phyloP scores from a whole-genome alignment of 2,797 vertebrate genomes.

The Agapornis canus region DNA sequence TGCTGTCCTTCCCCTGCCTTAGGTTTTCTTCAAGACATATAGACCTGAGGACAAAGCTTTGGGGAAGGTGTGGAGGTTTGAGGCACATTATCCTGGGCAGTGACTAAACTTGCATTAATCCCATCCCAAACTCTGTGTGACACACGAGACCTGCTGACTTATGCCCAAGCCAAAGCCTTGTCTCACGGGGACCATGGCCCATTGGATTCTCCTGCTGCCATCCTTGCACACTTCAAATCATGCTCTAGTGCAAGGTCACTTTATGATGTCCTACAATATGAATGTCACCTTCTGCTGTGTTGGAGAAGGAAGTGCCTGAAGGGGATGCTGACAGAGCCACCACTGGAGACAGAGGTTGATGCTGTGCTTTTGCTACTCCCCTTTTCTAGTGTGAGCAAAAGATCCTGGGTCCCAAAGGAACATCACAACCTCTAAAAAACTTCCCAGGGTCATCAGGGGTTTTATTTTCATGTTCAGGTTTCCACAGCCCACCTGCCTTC shows the following conservation, averaged over 20 bases:
- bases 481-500: neutral
- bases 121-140: neutral
- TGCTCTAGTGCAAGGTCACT: neutral
- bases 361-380: neutral
- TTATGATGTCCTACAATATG: neutral
- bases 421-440: neutral
- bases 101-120: neutral
- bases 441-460: neutral
- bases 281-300: neutral
- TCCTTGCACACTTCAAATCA: neutral
- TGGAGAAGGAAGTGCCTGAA: rapidly evolving
- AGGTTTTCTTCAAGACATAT: neutral
- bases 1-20: neutral
- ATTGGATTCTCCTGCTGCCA: neutral
- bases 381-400: neutral
- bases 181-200: neutral
- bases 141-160: neutral
- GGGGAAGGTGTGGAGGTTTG: neutral
- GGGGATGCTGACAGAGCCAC: neutral
- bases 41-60: neutral
- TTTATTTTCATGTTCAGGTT: neutral
- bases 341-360: rapidly evolving
- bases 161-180: neutral
- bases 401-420: neutral
- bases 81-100: neutral